A percentile compares a stretch with the other conserved stretches of the same genome.
Conservation (phyloP, 1,140 invertebrate genomes). For the Diabrotica undecimpunctata region DNA sequence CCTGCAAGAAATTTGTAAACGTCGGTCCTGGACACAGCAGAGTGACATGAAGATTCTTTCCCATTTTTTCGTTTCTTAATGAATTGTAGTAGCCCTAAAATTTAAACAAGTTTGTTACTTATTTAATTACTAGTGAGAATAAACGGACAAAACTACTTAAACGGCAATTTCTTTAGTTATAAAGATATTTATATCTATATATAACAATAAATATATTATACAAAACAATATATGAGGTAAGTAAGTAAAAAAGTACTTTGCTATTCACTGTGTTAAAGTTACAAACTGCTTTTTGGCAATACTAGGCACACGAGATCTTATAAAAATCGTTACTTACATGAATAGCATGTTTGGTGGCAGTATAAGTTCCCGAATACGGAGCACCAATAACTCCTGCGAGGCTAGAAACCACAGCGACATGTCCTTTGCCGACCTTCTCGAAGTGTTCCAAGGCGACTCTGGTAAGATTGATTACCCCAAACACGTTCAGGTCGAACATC, state of each 20-base stretch:
- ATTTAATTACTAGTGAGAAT: too few species aligned
- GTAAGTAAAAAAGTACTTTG: too few species aligned
- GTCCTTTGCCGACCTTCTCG: conserved; percentile 56
- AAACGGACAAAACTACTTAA: too few species aligned
- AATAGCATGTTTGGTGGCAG: conserved; percentile 75
- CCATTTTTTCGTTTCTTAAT: conserved; percentile 60
- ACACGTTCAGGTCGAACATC: conserved; percentile 80
- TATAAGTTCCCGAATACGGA: conserved; percentile 75
- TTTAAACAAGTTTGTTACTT: too few species aligned
- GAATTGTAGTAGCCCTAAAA: conserved; percentile 68
- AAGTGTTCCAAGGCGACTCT: conserved; percentile 67
- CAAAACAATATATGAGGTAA: too few species aligned
- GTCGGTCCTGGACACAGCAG: conserved; percentile 76
- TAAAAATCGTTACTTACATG: conserved; percentile 55
- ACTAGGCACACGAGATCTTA: too few species aligned
- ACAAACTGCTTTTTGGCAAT: too few species aligned
- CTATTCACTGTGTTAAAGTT: too few species aligned
- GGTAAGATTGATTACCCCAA: conserved; percentile 68
- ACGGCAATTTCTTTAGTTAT: too few species aligned
- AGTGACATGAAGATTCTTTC: conserved; percentile 60
- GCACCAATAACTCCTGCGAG: conserved; percentile 65
- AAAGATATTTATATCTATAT: too few species aligned
- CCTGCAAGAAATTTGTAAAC: conserved; percentile 67
- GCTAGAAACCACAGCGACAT: conserved; percentile 72
- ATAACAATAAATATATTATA: too few species aligned